Base-by-base conservation (phyloP, 2,113 vertebrate genomes). In the Zootoca vivipara region DNA sequence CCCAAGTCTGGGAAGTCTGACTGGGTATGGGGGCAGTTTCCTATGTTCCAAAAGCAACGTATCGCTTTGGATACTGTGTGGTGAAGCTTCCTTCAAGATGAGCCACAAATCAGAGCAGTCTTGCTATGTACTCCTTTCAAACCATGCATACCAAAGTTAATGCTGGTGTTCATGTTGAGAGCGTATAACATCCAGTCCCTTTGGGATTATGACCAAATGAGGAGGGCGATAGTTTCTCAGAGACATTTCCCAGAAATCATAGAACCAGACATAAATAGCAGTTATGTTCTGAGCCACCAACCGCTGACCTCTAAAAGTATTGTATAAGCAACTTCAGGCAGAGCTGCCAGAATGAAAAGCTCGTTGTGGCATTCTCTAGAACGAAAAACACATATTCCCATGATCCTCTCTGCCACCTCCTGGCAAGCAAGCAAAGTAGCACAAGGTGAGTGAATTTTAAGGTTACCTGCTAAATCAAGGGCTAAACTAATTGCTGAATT, bases 201-300 rank as follows among this genome's bases (percentile, higher is more conserved):
- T 24, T 1, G 40, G 87, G 86, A 75, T 87, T 91, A 82, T 83
- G 74, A 89, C 67, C 91, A 93, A 94, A 92, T 1, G 28, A 40
- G 62, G 80, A 89, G 65, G 42, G 87, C 88, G 88, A 81, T 33
- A 84, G 28, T 58, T 87, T 70, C 93, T 92, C 35, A 83, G 56
- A 58, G 88, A 93, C 74, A 85, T 79, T 94, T 95, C 93, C 93
- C 92, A 95, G 86, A 95, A 95, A 90, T 83, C 83, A 56, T 52
- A 87, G 67, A 73, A 78, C 80, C 2, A 46, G 85, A 83, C 82
- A 90, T 91, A 90, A 93, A 90, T 70, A 91, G 93, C 81, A 93
- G 89, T 90, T 93, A 65, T 84, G 78, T 90, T 89, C 0, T 1
- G 89, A 94, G 89, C 79, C 89, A 89, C 91, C 64, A 93, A 95